phyloP scores from a whole-genome alignment of 2,888 invertebrate genomes.

The Plusia festucae region DNA sequence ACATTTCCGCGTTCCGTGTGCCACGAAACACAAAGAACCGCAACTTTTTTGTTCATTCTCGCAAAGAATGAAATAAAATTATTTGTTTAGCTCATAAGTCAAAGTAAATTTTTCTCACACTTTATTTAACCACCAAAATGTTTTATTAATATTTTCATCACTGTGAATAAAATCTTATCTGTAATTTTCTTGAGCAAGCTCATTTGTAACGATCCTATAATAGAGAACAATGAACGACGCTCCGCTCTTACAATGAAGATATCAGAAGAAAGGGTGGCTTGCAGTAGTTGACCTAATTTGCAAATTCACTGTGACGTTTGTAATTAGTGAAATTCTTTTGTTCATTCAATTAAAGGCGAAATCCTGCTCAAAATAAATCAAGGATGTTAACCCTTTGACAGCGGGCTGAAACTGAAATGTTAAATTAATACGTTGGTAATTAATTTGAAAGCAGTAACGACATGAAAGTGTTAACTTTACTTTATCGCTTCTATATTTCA shows the following conservation, averaged over 20 bases:
- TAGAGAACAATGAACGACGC: constrained; percentile 31
- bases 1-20: constrained; percentile 35
- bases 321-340: constrained; percentile 42
- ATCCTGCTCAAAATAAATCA: background rate
- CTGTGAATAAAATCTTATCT: background rate
- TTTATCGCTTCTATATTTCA: background rate
- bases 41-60: constrained; percentile 33
- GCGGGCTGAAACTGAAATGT: background rate
- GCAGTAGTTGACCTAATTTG: constrained; percentile 56
- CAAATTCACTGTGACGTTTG: constrained; percentile 42
- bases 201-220: constrained; percentile 27
- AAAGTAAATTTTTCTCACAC: background rate
- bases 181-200: background rate
- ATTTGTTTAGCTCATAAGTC: constrained; percentile 20
- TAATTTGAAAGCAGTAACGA: background rate
- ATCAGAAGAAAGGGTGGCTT: constrained; percentile 41
- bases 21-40: constrained; percentile 37
- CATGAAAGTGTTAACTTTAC: constrained; percentile 12
- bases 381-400: background rate
- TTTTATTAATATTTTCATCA: background rate
- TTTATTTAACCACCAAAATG: background rate
- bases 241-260: constrained; percentile 41
- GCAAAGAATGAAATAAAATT: constrained; percentile 38
- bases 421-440: background rate
- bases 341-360: constrained; percentile 5